Conservation (phyloP, 2,797 vertebrate genomes). For the Gephyroberyx darwinii region DNA sequence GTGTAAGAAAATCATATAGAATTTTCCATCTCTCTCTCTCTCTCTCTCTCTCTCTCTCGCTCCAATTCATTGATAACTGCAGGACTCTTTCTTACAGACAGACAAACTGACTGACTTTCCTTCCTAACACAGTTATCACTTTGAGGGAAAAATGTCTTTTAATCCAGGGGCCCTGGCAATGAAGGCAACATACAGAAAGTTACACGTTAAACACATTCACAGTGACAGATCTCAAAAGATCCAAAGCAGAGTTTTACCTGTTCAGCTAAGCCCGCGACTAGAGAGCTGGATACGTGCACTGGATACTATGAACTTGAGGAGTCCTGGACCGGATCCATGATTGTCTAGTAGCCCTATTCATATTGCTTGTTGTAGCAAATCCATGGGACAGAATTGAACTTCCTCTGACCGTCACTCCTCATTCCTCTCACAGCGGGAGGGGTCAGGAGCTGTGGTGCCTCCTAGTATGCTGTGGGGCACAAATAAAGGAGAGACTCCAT, state of each 20-base stretch:
- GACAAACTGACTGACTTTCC: too few species aligned
- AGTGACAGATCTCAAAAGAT: conserved; percentile 49
- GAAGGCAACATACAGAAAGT: conserved; percentile 8
- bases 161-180: not conserved
- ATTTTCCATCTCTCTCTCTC: not conserved
- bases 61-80: too few species aligned
- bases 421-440: conserved; percentile 47
- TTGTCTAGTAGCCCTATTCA: conserved; percentile 8
- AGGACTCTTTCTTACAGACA: too few species aligned
- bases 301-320: conserved; percentile 26
- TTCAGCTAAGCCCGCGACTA: conserved; percentile 33
- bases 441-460: conserved; percentile 43
- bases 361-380: not conserved
- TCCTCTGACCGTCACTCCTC: conserved; percentile 47
- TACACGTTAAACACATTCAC: conserved; percentile 21
- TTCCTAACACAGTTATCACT: not conserved
- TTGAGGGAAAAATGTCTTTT: not conserved
- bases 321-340: conserved; percentile 43
- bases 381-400: conserved; percentile 53
- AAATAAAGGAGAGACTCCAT: conserved; percentile 45
- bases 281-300: conserved; percentile 14
- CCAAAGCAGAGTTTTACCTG: conserved; percentile 31
- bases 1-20: too few species aligned
- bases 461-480: conserved; percentile 31
- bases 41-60: too few species aligned